phyloP scores from a whole-genome alignment of 2,888 invertebrate species.

The Lycia hirtaria region DNA sequence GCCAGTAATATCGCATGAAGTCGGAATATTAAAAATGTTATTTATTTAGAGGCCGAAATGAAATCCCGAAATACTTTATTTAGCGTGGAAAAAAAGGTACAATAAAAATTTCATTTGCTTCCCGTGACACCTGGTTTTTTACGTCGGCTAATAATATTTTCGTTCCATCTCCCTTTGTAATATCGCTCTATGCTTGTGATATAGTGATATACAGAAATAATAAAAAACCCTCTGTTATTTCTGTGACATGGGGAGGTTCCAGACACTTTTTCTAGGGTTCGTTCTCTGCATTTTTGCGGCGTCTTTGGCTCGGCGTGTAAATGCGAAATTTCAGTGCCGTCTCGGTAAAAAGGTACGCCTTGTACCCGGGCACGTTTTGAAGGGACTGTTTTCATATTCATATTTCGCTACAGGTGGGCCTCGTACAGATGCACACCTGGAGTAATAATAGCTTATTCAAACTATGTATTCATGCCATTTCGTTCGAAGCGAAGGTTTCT shows the following conservation, averaged over 20 bases:
- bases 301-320: constrained; percentile 61
- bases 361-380: constrained; percentile 58
- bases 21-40: constrained; percentile 42
- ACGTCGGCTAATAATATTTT: constrained; percentile 35
- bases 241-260: constrained; percentile 45
- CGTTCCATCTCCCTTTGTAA: constrained; percentile 27
- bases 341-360: constrained; percentile 65
- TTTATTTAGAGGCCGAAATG: constrained; percentile 35
- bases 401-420: constrained; percentile 66
- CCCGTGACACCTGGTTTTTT: constrained; percentile 41
- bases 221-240: constrained; percentile 53
- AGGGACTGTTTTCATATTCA: constrained; percentile 57
- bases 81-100: constrained; percentile 36
- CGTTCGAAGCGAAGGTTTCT: background rate
- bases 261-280: constrained; percentile 46
- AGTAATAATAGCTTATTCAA: constrained; percentile 40
- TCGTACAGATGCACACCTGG: constrained; percentile 41
- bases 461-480: constrained; percentile 33
- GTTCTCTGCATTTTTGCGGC: constrained; percentile 70
- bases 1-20: constrained; percentile 38
- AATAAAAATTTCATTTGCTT: constrained; percentile 46
- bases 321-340: constrained; percentile 63
- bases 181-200: constrained; percentile 21
- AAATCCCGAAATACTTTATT: constrained; percentile 41
- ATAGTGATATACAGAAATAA: constrained; percentile 37